Base-by-base conservation (phyloP, 2,797 vertebrate species). In the Bryconaethiops microstoma region DNA sequence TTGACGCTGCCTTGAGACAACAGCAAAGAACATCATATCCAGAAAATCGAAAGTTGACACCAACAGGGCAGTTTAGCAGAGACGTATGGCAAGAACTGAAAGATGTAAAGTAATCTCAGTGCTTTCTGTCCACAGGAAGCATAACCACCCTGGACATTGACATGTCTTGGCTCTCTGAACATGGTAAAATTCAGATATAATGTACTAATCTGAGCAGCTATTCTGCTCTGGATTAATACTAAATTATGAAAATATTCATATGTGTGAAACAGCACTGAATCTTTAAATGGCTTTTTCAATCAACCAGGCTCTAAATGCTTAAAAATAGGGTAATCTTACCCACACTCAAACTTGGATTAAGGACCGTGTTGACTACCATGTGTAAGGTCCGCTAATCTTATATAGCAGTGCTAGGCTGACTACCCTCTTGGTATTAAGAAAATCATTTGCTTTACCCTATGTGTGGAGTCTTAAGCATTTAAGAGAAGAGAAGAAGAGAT, bases 311-410 rank as follows among this genome's bases (percentile, higher is more conserved):
- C 19, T 6, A 48, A 79, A 12, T 12, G 57, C 14, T 23, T 65
- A 77, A 74, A 81, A 81, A 80, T 70, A 39, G 55, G 64, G 68
- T 76, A 78, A 83, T 76, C 70, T 21, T 55, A 82, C 50, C n/a
- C 45, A 73, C 82, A 81, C 87, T 73, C 76, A 73, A 77, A 68
- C 73, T 83, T 8, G 67, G 81, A 82, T 85, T 80, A 87, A 54
- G 23, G 42, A 55, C 70, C 70, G 52, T 65, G 52, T 63, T 76
- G 63, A 68, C 76, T 57, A 74, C 85, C 88, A 88, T 87, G 84
- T 88, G 87, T 86, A 79, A 86, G 83, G 77, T 74, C 76, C 65
- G 16, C 74, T 89, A 87, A 88, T 88, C 74, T 85, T 54, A 80
- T 77, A 82, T 80, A 76, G 79, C 76, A 87, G 76, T 76, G 68